Conservation (phyloP, 2,113 vertebrate species). For the Microcebus griseorufus region DNA sequence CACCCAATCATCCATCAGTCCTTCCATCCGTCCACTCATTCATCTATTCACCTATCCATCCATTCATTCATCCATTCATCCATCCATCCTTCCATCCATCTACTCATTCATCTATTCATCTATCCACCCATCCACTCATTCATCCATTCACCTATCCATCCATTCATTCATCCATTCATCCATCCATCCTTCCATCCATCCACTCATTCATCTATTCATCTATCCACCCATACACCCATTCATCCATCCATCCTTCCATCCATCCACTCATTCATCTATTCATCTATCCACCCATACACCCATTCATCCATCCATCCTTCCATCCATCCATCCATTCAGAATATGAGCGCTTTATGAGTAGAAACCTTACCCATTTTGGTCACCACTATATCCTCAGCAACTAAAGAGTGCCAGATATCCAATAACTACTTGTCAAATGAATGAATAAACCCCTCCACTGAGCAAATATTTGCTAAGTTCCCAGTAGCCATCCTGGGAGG, state of each 20-base stretch:
- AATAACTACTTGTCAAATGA: not conserved
- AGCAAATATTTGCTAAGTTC: not conserved
- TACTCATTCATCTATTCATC: not conserved
- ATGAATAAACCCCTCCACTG: not conserved
- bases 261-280: no score
- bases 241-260: not conserved
- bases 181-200: not conserved
- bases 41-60: not conserved
- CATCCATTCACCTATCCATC: no score
- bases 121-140: no score
- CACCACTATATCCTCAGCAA: not conserved
- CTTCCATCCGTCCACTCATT: rapidly evolving
- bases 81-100: not conserved
- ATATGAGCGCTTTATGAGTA: not conserved
- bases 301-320: not conserved
- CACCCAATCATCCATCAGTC: not conserved
- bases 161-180: not conserved
- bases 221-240: not conserved
- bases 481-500: not conserved
- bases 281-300: not conserved
- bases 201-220: not conserved
- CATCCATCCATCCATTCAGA: no score
- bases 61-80: no score
- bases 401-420: not conserved
- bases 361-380: not conserved